Evolutionary conservation across 2,797 vertebrate species (phyloP), one percentile per base, ranked within the genome.

Genomic region (Denticeps clupeoides): DNA sequence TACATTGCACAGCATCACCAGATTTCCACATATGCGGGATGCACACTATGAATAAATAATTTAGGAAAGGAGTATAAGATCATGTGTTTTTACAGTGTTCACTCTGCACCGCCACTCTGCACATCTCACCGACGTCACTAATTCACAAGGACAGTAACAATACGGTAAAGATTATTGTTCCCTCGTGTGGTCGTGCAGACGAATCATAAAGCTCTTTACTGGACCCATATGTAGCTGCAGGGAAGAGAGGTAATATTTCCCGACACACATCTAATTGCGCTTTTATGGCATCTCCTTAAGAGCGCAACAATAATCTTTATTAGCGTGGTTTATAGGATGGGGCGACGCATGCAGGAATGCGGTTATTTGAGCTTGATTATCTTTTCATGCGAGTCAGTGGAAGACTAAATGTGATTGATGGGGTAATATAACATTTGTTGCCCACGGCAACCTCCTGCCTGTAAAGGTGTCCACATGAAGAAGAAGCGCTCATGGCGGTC

Each of bases 281-380:
- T 80, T 82, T 81, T 81, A 82, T 63, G 67, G 51, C 18, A 23
- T 64, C 71, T 79, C 51, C 42, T 74, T 75, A 74, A 60, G 67
- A 67, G 72, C 61, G 64, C 68, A 62, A 81, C 74, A 73, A 77
- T 82, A 75, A 81, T 75, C 71, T 82, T 81, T 83, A 83, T 83
- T 76, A 78, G 72, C 62, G 60, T 50, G 71, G 64, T 80, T 82
- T 80, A 82, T 70, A 72, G 62, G 52, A 55, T 58, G 62, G 24
- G 48, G 46, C 50, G 29, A 11, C n/a, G 24, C 4, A 35, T 3
- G 33, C 16, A 4, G 33, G 37, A 33, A 19, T 9, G 35, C 32
- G 35, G 32, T 38, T 38, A 38, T 38, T 38, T 21, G 35, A 35
- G 16, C 35, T 38, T 38, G 45, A 60, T 64, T 53, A 53, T 44